Evolutionary conservation across 2,888 invertebrate genomes (phyloP), one percentile per base, ranked within the genome.

Genomic region (Altica lythri): DNA sequence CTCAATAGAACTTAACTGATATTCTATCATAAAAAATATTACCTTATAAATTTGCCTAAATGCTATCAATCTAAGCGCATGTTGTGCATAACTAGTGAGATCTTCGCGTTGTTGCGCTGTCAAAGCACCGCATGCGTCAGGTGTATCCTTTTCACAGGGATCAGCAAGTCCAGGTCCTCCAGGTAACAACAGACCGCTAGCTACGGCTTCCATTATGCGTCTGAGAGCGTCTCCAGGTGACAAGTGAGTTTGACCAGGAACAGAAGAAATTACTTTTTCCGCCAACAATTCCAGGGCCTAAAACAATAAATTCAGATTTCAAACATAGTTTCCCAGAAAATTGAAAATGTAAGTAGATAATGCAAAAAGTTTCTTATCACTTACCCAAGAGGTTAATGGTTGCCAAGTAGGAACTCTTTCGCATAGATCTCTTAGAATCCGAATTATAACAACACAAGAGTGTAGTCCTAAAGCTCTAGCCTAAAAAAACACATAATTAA

Each of bases 41-140:
- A 95, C 96, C 81, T 96, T 96, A 77, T 92, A 92, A 61, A 99
- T 93, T 79, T 98, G 97, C 66, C 96, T 87, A 79, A 98, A 99
- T 43, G 97, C 95, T 66, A 99, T 90, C 68, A 95, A 84, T 68
- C 99, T 85, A 61, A 99, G 81, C 60, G 95, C 95, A 75, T 94
- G 91, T 76, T 97, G 98, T 34, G 97, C 96, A 52, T 93, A 94
- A 17, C 94, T 91, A 2, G 98, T 98, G 67, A 99, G 85, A 77
- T 98, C 96, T 78, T 98, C 97, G 59, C 96, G 85, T 72, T 96
- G 92, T 75, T 96, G 96, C 35, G 90, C 86, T 14, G 90, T 86
- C 70, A 98, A 80, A 57, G 86, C 86, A 10, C 86, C 86, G 47
- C 95, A 83, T n/a, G 95, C 95, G 79, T 99, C 97, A 60, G 77